Conservation (phyloP, 2,797 vertebrate species). For the Pseudochirops cupreus region DNA sequence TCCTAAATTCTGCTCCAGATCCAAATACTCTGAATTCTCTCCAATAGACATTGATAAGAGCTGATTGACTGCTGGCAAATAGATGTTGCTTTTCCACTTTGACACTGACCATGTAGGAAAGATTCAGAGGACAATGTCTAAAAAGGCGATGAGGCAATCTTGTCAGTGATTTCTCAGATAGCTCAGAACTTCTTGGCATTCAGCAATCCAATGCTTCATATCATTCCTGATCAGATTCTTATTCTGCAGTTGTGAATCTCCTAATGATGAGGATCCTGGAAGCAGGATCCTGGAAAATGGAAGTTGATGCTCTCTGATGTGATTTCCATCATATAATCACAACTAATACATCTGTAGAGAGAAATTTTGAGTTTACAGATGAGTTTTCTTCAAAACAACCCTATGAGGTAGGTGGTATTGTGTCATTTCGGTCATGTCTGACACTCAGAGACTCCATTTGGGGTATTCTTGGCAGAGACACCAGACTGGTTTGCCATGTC, state of each 20-base stretch:
- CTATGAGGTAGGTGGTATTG: neutral
- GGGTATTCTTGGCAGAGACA: neutral
- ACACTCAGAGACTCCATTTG: neutral
- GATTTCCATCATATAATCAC: neutral
- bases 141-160: neutral
- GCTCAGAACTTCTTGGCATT: conserved; percentile 6
- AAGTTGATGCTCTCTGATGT: neutral
- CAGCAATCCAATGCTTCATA: conserved; percentile 45
- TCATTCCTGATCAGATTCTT: conserved; percentile 57
- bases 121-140: neutral
- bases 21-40: neutral
- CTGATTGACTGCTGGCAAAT: neutral
- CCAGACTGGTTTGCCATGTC: neutral
- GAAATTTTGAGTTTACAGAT: neutral
- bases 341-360: neutral
- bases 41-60: neutral
- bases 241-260: conserved; percentile 1
- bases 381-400: neutral
- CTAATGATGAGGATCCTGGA: neutral
- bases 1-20: neutral
- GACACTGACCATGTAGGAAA: neutral
- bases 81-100: neutral
- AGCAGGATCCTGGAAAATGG: neutral
- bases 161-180: conserved; percentile 53
- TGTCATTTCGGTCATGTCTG: neutral